phyloP scores from a whole-genome alignment of 1,140 invertebrate species.

The Gonioctena quinquepunctata region DNA sequence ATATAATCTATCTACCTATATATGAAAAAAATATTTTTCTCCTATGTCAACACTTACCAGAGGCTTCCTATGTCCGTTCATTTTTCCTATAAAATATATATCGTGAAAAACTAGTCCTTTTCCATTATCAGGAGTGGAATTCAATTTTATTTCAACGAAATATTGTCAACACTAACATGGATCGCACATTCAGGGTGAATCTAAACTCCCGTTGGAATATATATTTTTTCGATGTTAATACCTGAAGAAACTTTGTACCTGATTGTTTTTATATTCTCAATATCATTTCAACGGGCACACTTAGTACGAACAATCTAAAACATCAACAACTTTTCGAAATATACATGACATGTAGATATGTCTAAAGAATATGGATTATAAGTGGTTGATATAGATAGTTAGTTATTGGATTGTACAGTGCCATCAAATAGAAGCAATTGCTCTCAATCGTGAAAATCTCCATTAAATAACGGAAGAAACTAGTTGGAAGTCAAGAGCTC shows the following conservation, averaged over 20 bases:
- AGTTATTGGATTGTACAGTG: no score
- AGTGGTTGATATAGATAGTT: background rate
- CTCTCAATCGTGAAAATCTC: no score
- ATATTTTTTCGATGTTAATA: no score
- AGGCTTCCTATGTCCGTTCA: background rate
- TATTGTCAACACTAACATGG: slow-evolving; percentile 29
- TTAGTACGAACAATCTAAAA: background rate
- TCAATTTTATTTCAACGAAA: slow-evolving; percentile 3
- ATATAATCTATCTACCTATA: no score
- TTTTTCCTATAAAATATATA: background rate
- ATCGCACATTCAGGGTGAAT: slow-evolving; percentile 26
- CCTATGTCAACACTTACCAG: background rate
- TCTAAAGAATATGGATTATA: slow-evolving; percentile 24
- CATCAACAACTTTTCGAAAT: slow-evolving; percentile 27
- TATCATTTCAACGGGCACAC: background rate
- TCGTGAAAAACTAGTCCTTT: background rate
- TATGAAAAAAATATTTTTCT: background rate
- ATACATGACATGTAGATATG: slow-evolving; percentile 24
- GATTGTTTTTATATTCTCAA: slow-evolving; percentile 14
- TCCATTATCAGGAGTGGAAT: background rate
- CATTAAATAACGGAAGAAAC: no score
- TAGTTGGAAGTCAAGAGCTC: no score
- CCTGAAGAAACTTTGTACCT: no score
- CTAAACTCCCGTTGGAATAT: background rate
- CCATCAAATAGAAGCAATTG: no score